A percentile compares a stretch with the other conserved stretches of the same genome.
Conservation (phyloP, 1,140 invertebrate species). For the Lasioglossum baleicum region DNA sequence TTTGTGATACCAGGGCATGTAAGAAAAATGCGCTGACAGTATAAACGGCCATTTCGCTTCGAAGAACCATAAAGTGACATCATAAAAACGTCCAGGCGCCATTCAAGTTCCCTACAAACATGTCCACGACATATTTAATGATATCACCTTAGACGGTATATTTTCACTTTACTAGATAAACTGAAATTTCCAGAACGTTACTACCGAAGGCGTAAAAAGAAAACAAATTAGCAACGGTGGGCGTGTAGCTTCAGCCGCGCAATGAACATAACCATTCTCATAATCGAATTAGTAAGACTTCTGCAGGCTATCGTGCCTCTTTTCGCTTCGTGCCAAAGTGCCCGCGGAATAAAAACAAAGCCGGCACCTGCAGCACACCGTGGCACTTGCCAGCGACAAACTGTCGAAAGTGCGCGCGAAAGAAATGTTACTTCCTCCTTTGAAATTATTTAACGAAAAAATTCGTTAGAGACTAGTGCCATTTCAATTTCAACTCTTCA, state of each 20-base stretch:
- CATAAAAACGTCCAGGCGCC: no score
- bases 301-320: background rate
- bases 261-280: conserved; percentile 13
- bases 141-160: no score
- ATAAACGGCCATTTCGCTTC: no score
- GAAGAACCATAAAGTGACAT: no score
- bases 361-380: background rate
- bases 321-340: background rate
- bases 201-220: background rate
- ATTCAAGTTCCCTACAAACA: no score
- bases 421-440: background rate
- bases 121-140: background rate
- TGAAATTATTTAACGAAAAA: no score
- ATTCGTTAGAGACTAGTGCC: no score
- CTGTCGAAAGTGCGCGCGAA: background rate
- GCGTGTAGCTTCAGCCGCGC: background rate
- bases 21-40: no score
- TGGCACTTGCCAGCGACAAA: background rate
- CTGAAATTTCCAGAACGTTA: background rate
- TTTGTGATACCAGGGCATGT: no score
- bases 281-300: conserved; percentile 18
- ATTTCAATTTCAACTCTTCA: no score
- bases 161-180: background rate
- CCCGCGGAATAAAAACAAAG: background rate
- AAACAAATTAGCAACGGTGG: background rate